Percentiles rank a stretch among this genome's conserved stretches.
Evolutionary conservation across 2,113 vertebrate species (phyloP).

Genomic region (Odobenus rosmarus): DNA sequence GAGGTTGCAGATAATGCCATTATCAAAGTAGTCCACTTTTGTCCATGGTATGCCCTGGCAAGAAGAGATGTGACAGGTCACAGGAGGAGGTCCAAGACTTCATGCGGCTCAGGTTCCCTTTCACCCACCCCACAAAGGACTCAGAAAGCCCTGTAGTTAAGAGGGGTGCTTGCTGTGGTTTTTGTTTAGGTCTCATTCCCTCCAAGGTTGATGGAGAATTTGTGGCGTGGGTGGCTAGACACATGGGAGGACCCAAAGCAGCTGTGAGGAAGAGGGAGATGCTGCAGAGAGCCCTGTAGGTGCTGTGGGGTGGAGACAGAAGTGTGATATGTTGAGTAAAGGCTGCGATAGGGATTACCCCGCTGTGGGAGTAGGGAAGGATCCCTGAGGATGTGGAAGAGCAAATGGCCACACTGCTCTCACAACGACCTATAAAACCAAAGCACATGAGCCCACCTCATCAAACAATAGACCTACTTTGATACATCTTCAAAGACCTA

Average conservation of each 20-base stretch:
- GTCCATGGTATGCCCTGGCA: slow-evolving; percentile 88
- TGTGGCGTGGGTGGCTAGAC: not conserved
- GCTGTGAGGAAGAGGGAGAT: not conserved
- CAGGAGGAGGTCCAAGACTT: not conserved
- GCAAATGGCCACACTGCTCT: not conserved
- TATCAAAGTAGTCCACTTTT: slow-evolving; percentile 87
- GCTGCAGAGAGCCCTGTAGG: not conserved
- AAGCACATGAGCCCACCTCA: not conserved
- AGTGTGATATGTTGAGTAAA: not conserved
- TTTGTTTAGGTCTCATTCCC: not conserved
- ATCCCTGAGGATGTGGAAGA: not conserved
- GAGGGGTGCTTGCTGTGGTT: not conserved
- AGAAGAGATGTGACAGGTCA: not conserved
- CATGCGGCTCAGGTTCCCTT: not conserved
- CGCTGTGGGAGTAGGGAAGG: not conserved
- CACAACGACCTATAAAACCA: not conserved
- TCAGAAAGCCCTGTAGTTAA: not conserved
- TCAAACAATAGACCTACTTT: not conserved
- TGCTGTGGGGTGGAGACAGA: not conserved
- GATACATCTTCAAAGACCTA: not conserved
- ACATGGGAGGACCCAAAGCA: not conserved
- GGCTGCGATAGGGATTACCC: not conserved
- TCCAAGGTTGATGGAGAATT: not conserved
- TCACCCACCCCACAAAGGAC: not conserved
- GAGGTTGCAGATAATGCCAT: slow-evolving; percentile 88